These are phyloP conservation scores for Lithophane ornitopus DNA, from an alignment of 2,888 invertebrate genomes.

Conservation along the genomic window DNA sequence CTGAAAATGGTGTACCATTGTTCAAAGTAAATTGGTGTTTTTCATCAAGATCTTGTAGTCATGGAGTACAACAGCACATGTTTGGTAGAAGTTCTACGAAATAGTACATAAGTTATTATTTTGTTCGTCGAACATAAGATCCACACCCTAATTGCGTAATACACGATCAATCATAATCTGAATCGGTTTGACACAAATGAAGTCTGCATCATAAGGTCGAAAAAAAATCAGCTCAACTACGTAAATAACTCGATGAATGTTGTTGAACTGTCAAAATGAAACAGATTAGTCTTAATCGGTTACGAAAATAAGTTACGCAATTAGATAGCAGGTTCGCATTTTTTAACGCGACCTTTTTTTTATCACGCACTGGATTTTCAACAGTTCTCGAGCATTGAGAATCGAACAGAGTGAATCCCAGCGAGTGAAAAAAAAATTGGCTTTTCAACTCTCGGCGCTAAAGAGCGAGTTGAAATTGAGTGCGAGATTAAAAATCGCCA, in stretches of 20 bases:
- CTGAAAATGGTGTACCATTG: slow-evolving; percentile 25
- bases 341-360: too few species aligned
- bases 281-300: too few species aligned
- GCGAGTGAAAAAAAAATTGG: neutral
- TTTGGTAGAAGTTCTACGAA: neutral
- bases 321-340: neutral
- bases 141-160: too few species aligned
- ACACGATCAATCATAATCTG: too few species aligned
- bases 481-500: neutral
- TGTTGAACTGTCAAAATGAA: too few species aligned
- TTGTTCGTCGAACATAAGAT: neutral
- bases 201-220: too few species aligned
- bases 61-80: neutral
- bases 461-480: neutral
- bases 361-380: too few species aligned
- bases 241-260: too few species aligned
- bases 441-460: neutral
- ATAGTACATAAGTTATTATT: neutral
- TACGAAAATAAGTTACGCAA: too few species aligned
- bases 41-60: slow-evolving; percentile 12
- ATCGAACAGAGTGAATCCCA: too few species aligned
- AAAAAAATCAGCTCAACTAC: too few species aligned
- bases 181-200: too few species aligned
- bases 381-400: neutral
- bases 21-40: slow-evolving; percentile 25